These are phyloP conservation scores for Heterocephalus glaber DNA, from an alignment of 2,113 vertebrate species.

Conservation along the genomic window DNA sequence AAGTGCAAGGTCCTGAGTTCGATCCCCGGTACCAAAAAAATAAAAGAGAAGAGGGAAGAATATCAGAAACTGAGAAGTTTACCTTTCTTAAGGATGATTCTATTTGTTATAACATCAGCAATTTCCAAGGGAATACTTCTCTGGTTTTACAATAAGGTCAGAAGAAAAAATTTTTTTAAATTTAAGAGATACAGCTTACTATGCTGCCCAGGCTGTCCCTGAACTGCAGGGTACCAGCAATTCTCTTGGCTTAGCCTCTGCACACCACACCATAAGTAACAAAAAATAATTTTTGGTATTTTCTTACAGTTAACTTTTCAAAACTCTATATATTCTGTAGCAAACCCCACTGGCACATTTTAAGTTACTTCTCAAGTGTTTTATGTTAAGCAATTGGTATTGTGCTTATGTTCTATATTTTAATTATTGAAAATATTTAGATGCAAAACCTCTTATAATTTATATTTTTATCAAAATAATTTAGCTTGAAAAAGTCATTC, in stretches of 20 bases:
- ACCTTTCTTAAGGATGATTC: background rate
- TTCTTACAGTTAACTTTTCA: constrained; percentile 29
- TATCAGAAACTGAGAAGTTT: background rate
- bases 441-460: constrained; percentile 19
- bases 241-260: background rate
- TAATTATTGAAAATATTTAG: constrained; percentile 56
- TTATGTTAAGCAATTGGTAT: constrained; percentile 15
- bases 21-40: too few species aligned
- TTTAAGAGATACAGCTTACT: background rate
- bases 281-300: background rate
- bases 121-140: background rate
- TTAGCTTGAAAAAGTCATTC: constrained; percentile 22
- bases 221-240: background rate
- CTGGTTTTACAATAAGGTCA: background rate
- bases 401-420: constrained; percentile 5
- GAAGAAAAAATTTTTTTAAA: background rate
- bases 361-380: constrained; percentile 14
- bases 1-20: too few species aligned
- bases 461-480: constrained; percentile 1
- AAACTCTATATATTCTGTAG: background rate
- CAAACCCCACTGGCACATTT: constrained; percentile 22
- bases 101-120: background rate
- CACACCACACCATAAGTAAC: too few species aligned
- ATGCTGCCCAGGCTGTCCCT: too few species aligned
- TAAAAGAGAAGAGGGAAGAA: background rate